These are phyloP conservation scores for Tetrapedia diversipes DNA, from an alignment of 2,888 invertebrate species.

Conservation along the genomic window DNA sequence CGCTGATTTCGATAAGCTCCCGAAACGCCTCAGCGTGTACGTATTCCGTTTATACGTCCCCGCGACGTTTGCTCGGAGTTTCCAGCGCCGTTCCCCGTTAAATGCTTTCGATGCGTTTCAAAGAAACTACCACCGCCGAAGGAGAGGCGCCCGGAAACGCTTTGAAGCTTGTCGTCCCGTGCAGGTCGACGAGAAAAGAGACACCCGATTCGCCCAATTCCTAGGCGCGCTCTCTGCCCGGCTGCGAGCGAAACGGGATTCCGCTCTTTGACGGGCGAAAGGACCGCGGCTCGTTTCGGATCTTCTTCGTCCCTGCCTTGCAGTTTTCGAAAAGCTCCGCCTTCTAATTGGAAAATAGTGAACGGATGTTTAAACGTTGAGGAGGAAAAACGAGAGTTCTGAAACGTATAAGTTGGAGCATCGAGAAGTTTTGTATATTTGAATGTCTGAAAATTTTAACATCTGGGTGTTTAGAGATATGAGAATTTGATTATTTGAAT, in stretches of 20 bases:
- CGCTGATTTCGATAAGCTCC: conserved; percentile 1
- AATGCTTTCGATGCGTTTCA: conserved; percentile 37
- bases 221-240: conserved; percentile 32
- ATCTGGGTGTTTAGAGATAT: not conserved
- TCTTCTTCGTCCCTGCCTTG: not conserved
- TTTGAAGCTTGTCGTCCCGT: conserved; percentile 64
- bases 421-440: not conserved
- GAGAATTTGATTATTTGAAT: not conserved
- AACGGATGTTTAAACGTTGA: not conserved
- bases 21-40: not conserved
- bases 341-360: not conserved
- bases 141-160: conserved; percentile 64
- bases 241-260: conserved; percentile 33
- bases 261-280: conserved; percentile 13
- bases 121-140: conserved; percentile 36
- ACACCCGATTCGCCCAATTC: conserved; percentile 50
- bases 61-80: conserved; percentile 25
- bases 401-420: not conserved
- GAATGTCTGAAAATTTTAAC: not conserved
- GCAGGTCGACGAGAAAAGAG: conserved; percentile 62
- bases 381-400: not conserved
- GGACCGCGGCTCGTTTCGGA: not conserved
- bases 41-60: conserved; percentile 20
- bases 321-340: conserved; percentile 13
- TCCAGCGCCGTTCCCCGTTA: conserved; percentile 26